Evolutionary conservation across 1,140 invertebrate species (phyloP), one percentile per base, ranked within the genome.

Genomic region (Bombus consobrinus): DNA sequence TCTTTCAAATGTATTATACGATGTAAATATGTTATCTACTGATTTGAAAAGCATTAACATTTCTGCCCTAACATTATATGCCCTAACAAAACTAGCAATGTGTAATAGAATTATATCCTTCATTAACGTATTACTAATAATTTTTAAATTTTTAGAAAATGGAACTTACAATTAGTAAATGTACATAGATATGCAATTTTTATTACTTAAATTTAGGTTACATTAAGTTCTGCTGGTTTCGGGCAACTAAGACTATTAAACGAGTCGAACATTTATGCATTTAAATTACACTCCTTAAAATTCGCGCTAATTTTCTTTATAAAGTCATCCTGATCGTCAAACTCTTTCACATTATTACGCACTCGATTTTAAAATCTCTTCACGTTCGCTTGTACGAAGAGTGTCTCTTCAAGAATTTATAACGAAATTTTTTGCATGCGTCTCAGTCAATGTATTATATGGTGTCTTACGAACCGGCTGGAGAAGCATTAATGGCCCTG

Each of bases 401-500:
- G 13, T 22, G 22, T 59, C 47, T 76, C 34, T 28, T 32, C 43
- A 34, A 43, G 47, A 3, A 53, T 53, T 34, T 71, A 71, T 34
- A 39, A 39, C 39, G n/a, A 10, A 15, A 22, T 22, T 43, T 43
- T 39, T n/a, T 41, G 0, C 39, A n/a, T 28, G 37, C 34, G 32
- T 37, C 68, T 4, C 22, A 28, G 69, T n/a, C 69, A 13, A 72
- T 37, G 39, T n/a, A 43, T 72, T 28, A 37, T 25, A 22, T 18
- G 71, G 9, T 12, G 18, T 43, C 62, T 47, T 37, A 37, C 13
- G 1, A 37, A 28, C 77, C 10, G 64, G 8, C 66, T 71, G 22
- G 25, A n/a, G 43, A 18, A n/a, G 15, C 78, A 57, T 28, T 81
- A 72, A 71, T n/a, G 47, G n/a, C 15, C 28, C 41, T n/a, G 81